Evolutionary conservation across 2,888 invertebrate species (phyloP).

Genomic region (Tetranychus piercei): DNA sequence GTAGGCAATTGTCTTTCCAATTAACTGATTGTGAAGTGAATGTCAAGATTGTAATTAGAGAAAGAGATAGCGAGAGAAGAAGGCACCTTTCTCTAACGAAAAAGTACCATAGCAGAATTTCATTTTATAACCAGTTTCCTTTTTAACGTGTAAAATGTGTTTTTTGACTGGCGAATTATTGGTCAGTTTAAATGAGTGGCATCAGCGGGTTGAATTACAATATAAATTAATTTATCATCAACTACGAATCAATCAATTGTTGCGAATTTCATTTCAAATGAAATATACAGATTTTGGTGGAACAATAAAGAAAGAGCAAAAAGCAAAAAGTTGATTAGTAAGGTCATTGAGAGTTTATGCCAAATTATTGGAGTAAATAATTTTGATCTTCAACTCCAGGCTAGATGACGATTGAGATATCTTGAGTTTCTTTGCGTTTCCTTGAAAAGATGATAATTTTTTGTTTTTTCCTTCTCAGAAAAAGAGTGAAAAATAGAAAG

Average conservation of each 20-base stretch:
- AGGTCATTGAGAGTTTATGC: not conserved
- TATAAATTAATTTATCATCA: not conserved
- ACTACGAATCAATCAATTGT: not conserved
- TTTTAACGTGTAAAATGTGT: no score
- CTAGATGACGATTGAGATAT: not conserved
- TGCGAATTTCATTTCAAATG: not conserved
- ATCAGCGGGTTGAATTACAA: no score
- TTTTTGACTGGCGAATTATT: no score
- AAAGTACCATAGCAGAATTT: no score
- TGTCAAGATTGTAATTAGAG: not conserved
- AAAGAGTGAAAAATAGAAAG: not conserved
- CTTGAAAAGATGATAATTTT: not conserved
- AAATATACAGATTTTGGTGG: not conserved
- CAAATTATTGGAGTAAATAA: not conserved
- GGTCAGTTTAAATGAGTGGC: no score
- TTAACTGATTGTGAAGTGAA: not conserved
- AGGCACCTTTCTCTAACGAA: no score
- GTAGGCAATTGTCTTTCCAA: not conserved
- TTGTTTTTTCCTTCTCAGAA: not conserved
- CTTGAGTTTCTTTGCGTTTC: not conserved
- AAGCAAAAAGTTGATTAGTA: not conserved
- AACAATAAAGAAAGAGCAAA: conserved; percentile 2
- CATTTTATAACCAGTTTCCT: no score
- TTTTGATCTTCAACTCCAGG: not conserved
- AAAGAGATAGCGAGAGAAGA: not conserved